Evolutionary conservation across 1,140 invertebrate genomes (phyloP).

Genomic region (Heliconius congener): DNA sequence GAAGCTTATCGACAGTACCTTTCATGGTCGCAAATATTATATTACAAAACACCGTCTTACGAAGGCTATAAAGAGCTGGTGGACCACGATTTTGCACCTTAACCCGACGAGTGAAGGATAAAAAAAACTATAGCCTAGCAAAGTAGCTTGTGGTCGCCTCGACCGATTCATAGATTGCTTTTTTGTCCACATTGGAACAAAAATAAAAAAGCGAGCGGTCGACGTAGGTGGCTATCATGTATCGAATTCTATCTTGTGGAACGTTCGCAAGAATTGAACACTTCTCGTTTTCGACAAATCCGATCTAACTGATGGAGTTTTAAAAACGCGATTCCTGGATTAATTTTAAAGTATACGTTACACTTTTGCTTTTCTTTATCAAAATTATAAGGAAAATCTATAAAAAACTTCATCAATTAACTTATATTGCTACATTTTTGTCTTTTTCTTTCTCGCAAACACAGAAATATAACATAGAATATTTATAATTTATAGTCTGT

Average conservation of each 20-base stretch:
- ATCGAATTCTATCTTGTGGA: constrained; percentile 54
- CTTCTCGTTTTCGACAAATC: constrained; percentile 52
- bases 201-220: constrained; percentile 55
- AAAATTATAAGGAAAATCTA: neutral
- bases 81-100: constrained; percentile 50
- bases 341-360: neutral
- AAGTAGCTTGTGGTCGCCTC: constrained; percentile 48
- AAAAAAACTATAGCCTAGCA: constrained; percentile 38
- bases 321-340: constrained; percentile 29
- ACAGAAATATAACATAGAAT: no score
- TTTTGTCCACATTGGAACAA: constrained; percentile 67
- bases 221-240: constrained; percentile 66
- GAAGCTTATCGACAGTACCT: constrained; percentile 77
- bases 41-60: constrained; percentile 57
- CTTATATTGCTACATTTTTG: no score
- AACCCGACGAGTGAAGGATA: constrained; percentile 40
- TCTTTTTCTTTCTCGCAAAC: no score
- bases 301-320: constrained; percentile 47
- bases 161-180: constrained; percentile 75
- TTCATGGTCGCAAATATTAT: constrained; percentile 74
- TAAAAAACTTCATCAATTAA: no score
- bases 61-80: constrained; percentile 35
- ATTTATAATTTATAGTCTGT: no score
- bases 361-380: neutral
- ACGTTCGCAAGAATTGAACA: constrained; percentile 57